Evolutionary conservation across 2,113 vertebrate genomes (phyloP).

Genomic region (Hypocryptadius cinnamomeus): DNA sequence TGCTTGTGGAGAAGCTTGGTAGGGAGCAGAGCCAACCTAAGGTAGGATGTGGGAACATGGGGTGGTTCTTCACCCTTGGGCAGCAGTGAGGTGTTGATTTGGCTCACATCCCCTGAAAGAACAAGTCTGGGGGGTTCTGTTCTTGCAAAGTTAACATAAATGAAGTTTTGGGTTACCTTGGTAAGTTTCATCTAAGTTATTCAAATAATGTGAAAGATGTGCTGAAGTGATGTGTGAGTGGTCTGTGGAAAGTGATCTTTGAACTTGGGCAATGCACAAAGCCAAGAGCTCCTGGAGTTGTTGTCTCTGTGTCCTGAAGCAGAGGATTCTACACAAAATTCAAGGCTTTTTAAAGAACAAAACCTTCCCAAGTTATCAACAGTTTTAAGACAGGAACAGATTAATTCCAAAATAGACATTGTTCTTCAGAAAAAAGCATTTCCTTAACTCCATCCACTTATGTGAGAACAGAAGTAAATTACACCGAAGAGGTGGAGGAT

Average conservation of each 20-base stretch:
- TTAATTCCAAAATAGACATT: neutral
- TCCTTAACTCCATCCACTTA: slow-evolving; percentile 84
- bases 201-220: neutral
- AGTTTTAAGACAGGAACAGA: neutral
- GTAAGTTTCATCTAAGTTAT: neutral
- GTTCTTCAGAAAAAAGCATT: neutral
- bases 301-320: neutral
- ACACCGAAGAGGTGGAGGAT: slow-evolving; percentile 96
- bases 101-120: neutral
- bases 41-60: neutral
- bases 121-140: neutral
- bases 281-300: neutral
- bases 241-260: neutral
- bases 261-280: neutral
- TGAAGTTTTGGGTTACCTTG: neutral
- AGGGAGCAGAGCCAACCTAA: neutral
- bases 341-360: neutral
- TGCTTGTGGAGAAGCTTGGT: neutral
- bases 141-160: neutral
- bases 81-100: neutral
- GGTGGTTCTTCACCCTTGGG: neutral
- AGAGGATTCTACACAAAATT: neutral
- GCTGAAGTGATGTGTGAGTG: neutral
- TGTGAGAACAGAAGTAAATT: slow-evolving; percentile 97
- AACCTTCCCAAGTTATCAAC: neutral